Percentiles rank a stretch among this genome's conserved stretches.
These are phyloP conservation scores for Cataglyphis albicans DNA, from an alignment of 2,888 invertebrate genomes.

Conservation along the genomic window DNA sequence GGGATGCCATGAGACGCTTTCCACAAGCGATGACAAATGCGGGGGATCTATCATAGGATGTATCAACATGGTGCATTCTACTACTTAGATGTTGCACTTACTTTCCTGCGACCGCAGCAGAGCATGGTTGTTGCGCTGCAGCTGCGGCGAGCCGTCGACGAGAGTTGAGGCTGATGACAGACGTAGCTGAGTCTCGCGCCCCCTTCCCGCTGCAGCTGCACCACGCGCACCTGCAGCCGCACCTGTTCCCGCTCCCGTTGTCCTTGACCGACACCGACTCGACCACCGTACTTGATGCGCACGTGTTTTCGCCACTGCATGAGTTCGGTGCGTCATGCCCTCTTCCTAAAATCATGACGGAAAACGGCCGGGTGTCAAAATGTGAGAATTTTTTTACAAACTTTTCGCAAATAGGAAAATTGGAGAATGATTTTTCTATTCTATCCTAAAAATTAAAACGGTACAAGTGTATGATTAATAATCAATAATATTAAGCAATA, in stretches of 20 bases:
- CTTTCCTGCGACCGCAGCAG: conserved; percentile 98
- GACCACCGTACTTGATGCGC: conserved; percentile 86
- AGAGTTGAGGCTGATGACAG: conserved; percentile 83
- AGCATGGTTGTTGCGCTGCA: conserved; percentile 95
- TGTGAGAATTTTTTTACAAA: background rate
- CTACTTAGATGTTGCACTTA: conserved; percentile 86
- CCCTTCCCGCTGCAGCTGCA: conserved; percentile 85
- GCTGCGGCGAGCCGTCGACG: conserved; percentile 87
- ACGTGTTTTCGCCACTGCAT: conserved; percentile 86
- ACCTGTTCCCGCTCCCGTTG: conserved; percentile 84
- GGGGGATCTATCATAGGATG: too few relatives aligned
- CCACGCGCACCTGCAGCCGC: conserved; percentile 84
- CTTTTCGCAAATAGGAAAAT: background rate
- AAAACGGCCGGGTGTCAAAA: background rate
- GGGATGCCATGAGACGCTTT: background rate
- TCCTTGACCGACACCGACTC: conserved; percentile 86
- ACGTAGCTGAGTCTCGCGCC: conserved; percentile 82
- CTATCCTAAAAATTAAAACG: background rate
- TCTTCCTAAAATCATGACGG: conserved; percentile 73
- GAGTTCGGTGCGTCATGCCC: conserved; percentile 86
- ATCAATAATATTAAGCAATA: background rate
- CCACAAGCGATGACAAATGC: background rate
- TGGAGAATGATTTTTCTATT: background rate
- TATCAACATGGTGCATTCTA: conserved; percentile 6
- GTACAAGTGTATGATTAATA: background rate